Percentiles rank a stretch among this genome's conserved stretches.
phyloP scores from a whole-genome alignment of 2,797 vertebrate genomes.

The Protonibea diacanthus region DNA sequence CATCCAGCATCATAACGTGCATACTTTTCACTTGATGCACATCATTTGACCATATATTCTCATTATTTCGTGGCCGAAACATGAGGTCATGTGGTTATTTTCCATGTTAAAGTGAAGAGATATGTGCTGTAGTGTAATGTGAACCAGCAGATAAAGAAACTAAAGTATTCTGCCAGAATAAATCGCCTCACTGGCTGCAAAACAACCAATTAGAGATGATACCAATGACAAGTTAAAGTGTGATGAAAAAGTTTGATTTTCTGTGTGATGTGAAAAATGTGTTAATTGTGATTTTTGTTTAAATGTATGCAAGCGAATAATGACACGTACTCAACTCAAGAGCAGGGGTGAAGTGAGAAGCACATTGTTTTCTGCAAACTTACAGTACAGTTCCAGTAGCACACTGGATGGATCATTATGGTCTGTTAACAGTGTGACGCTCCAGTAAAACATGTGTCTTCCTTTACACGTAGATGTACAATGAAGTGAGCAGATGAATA shows the following conservation, averaged over 20 bases:
- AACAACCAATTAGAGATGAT: not conserved
- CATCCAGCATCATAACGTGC: not conserved
- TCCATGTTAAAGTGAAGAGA: not conserved
- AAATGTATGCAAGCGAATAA: not conserved
- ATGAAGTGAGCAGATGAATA: not conserved
- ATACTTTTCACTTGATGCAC: not conserved
- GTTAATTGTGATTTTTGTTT: not conserved
- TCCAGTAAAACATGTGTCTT: not conserved
- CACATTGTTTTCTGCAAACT: not conserved
- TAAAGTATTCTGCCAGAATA: not conserved
- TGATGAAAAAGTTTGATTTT: not conserved
- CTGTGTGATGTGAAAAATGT: not conserved
- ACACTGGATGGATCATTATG: not conserved
- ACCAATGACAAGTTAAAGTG: not conserved
- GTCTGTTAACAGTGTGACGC: not conserved
- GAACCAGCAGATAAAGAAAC: not conserved
- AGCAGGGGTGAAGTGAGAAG: not conserved
- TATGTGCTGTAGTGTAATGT: not conserved
- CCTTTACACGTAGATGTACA: not conserved
- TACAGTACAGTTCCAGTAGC: not conserved
- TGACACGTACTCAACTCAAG: not conserved
- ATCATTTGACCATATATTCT: not conserved
- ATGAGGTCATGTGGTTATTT: not conserved
- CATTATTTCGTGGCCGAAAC: not conserved
- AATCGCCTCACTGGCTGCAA: not conserved